Conservation (phyloP, 2,888 invertebrate genomes). For the Ptychoptera contaminata region DNA sequence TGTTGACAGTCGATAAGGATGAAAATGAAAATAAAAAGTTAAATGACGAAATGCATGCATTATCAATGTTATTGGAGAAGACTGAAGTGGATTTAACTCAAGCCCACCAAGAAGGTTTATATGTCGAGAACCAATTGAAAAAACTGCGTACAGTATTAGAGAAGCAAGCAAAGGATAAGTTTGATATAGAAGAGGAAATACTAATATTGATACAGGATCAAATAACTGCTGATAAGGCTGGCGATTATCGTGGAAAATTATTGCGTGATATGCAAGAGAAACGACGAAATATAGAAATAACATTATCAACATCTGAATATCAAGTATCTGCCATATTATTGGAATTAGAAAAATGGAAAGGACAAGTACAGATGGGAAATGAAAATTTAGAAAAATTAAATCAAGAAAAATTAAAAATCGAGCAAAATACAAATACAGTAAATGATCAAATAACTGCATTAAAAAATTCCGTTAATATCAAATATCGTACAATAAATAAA, state of each 20-base stretch:
- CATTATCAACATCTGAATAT: constrained; percentile 34
- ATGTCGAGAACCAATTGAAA: constrained; percentile 23
- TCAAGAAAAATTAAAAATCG: constrained; percentile 24
- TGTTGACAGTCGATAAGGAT: constrained; percentile 34
- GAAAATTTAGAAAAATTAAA: constrained; percentile 17
- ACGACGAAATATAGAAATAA: constrained; percentile 28
- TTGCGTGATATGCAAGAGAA: constrained; percentile 31
- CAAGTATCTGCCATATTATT: constrained; percentile 35
- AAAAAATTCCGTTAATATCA: constrained; percentile 31
- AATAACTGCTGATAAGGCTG: constrained; percentile 50
- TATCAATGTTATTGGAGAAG: constrained; percentile 41
- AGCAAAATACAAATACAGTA: constrained; percentile 30
- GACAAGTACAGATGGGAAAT: constrained; percentile 15
- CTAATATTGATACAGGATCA: constrained; percentile 48
- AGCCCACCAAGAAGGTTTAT: constrained; percentile 30
- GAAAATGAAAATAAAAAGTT: constrained; percentile 34
- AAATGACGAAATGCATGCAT: constrained; percentile 38
- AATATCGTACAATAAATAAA: constrained; percentile 34
- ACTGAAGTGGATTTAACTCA: constrained; percentile 43
- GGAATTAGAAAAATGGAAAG: constrained; percentile 28
- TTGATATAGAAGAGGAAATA: constrained; percentile 46
- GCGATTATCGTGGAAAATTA: constrained; percentile 33
- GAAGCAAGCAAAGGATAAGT: constrained; percentile 36
- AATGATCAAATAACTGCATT: constrained; percentile 32
- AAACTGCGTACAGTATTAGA: constrained; percentile 31